These are phyloP conservation scores for Holacanthella duospinosa DNA, from an alignment of 2,888 invertebrate genomes.

Conservation along the genomic window DNA sequence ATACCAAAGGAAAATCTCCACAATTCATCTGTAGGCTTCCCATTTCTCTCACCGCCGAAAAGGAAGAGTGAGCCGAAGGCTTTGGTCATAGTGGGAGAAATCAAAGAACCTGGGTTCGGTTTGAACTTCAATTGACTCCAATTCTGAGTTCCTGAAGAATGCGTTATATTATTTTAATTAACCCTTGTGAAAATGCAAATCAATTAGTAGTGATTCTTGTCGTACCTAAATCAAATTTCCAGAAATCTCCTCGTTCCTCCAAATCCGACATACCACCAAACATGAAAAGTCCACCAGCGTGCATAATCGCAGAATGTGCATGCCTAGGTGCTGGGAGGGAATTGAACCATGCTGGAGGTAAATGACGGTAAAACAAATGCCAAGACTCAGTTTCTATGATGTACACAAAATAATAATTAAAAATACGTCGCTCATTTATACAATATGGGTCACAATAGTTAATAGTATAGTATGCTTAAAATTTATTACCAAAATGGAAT, in stretches of 20 bases:
- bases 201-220: neutral
- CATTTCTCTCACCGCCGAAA: constrained; percentile 66
- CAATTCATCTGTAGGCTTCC: constrained; percentile 61
- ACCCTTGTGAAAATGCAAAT: neutral
- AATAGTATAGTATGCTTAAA: neutral
- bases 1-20: constrained; percentile 77
- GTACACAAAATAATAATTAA: constrained; percentile 14
- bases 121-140: constrained; percentile 56
- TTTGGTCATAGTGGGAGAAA: constrained; percentile 50
- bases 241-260: constrained; percentile 62
- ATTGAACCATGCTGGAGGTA: constrained; percentile 14
- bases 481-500: constrained; percentile 62
- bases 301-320: constrained; percentile 71
- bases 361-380: constrained; percentile 47
- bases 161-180: neutral
- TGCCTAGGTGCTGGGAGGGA: constrained; percentile 59
- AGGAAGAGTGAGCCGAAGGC: constrained; percentile 59
- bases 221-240: constrained; percentile 59
- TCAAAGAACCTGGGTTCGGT: constrained; percentile 58
- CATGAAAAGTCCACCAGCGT: constrained; percentile 65
- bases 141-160: constrained; percentile 39
- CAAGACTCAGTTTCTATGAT: constrained; percentile 75
- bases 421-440: neutral
- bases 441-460: neutral
- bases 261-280: constrained; percentile 82